Conservation (phyloP, 2,888 invertebrate genomes). For the Harpagoxenus sublaevis region DNA sequence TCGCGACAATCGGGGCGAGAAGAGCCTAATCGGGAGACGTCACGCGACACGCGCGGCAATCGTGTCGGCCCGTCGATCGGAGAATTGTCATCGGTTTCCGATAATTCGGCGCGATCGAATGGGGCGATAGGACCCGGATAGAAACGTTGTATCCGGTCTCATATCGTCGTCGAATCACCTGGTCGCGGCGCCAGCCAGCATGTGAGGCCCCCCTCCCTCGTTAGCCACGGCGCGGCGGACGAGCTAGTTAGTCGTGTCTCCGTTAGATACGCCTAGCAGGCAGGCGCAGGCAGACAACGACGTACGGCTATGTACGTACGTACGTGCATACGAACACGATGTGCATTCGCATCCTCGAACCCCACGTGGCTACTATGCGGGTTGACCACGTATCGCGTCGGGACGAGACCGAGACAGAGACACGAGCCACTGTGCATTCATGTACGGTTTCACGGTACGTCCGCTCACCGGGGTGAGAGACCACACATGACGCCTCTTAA, state of each 20-base stretch:
- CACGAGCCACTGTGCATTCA: conserved; percentile 58
- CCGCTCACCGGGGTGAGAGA: conserved; percentile 65
- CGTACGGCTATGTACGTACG: not conserved
- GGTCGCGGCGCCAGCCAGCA: conserved; percentile 62
- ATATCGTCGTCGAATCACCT: conserved; percentile 68
- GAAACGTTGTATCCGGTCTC: conserved; percentile 63
- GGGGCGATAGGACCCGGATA: conserved; percentile 61
- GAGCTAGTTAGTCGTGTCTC: conserved; percentile 68
- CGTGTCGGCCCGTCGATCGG: conserved; percentile 31
- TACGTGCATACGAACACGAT: not conserved
- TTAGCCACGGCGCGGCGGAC: conserved; percentile 66
- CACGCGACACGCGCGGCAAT: conserved; percentile 67
- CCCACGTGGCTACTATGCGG: conserved; percentile 67
- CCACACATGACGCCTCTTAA: conserved; percentile 83
- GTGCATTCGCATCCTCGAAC: conserved; percentile 29
- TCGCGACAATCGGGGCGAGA: conserved; percentile 7
- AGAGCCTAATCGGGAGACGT: conserved; percentile 68
- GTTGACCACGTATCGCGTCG: conserved; percentile 72
- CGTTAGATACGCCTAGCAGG: conserved; percentile 59
- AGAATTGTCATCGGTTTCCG: conserved; percentile 70
- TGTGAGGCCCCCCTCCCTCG: conserved; percentile 60
- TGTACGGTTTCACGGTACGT: conserved; percentile 69
- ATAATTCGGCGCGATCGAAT: conserved; percentile 73
- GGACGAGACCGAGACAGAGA: conserved; percentile 58
- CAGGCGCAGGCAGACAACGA: not conserved